Conservation (phyloP, 2,113 vertebrate genomes). For the Megaleporinus macrocephalus region DNA sequence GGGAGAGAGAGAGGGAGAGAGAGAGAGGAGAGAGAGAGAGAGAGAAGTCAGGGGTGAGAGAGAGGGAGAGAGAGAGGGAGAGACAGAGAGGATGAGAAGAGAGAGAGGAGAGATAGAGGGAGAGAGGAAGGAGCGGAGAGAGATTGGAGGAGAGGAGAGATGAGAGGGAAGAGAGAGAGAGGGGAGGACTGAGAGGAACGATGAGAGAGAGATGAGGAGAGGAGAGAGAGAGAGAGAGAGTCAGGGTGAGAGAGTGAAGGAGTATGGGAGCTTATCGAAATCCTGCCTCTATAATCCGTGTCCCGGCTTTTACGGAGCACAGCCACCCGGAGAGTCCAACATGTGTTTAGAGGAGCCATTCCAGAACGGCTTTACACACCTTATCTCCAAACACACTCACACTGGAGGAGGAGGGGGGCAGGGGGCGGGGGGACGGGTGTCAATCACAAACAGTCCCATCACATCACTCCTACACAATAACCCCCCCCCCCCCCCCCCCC, state of each 20-base stretch:
- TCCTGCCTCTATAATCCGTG: slow-evolving; percentile 68
- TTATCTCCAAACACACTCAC: slow-evolving; percentile 35
- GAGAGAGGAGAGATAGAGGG: too few species aligned
- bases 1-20: too few species aligned
- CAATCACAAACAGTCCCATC: background rate
- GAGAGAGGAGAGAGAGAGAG: too few species aligned
- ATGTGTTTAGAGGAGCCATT: slow-evolving; percentile 11
- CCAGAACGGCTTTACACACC: slow-evolving; percentile 13
- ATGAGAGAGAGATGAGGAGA: background rate
- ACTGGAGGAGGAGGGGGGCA: slow-evolving; percentile 1
- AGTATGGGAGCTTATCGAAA: slow-evolving; percentile 64
- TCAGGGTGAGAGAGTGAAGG: slow-evolving; percentile 55
- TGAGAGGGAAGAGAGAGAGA: too few species aligned
- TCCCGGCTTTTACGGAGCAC: slow-evolving; percentile 56
- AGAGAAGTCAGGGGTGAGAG: too few species aligned
- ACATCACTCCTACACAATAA: background rate
- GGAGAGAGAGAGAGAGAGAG: slow-evolving; percentile 59
- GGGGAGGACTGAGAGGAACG: slow-evolving; percentile 19
- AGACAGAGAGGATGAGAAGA: too few species aligned
- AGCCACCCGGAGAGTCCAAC: slow-evolving; percentile 47
- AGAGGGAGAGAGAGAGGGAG: too few species aligned
- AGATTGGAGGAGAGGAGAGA: too few species aligned
- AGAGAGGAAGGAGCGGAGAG: too few species aligned
- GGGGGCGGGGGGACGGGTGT: background rate
- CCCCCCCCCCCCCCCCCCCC: too few species aligned